These are phyloP conservation scores for Ectemnius cavifrons DNA, from an alignment of 2,888 invertebrate species.

Conservation along the genomic window DNA sequence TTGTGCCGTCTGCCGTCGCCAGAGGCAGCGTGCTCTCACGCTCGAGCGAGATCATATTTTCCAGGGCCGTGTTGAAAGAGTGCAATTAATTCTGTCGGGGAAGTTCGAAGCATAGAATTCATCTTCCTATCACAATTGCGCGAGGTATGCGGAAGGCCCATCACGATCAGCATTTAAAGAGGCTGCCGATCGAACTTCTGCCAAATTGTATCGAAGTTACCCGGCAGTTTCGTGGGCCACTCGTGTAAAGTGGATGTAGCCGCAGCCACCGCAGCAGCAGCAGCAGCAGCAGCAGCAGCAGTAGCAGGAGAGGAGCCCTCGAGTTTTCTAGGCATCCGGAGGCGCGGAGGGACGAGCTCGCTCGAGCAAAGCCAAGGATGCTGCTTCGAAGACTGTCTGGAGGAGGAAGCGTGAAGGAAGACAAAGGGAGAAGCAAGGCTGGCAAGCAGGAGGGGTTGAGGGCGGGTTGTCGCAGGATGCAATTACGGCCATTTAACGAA, in stretches of 20 bases:
- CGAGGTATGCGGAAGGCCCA: background rate
- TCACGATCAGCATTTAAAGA: constrained; percentile 50
- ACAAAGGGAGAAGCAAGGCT: constrained; percentile 27
- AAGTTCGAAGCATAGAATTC: constrained; percentile 32
- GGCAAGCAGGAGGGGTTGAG: background rate
- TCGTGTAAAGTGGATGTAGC: constrained; percentile 46
- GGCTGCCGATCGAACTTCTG: constrained; percentile 46
- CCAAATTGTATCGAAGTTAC: constrained; percentile 57
- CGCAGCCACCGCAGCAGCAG: constrained; percentile 8
- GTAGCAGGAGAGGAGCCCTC: constrained; percentile 9
- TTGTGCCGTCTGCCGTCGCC: too few species aligned
- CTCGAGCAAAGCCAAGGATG: constrained; percentile 33
- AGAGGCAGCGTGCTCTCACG: background rate
- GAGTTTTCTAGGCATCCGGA: constrained; percentile 43
- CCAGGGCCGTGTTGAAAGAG: background rate
- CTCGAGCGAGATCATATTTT: constrained; percentile 9
- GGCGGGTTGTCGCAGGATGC: constrained; percentile 65
- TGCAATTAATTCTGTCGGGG: constrained; percentile 18
- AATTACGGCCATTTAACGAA: constrained; percentile 75
- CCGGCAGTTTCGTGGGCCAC: constrained; percentile 8
- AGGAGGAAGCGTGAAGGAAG: constrained; percentile 31
- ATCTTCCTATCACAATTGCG: constrained; percentile 10
- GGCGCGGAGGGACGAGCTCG: constrained; percentile 31
- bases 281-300: background rate
- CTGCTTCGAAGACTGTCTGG: constrained; percentile 13